A percentile compares a stretch with the other conserved stretches of the same genome.
Conservation (phyloP, 2,113 vertebrate genomes). For the Brachyhypopomus gauderio region DNA sequence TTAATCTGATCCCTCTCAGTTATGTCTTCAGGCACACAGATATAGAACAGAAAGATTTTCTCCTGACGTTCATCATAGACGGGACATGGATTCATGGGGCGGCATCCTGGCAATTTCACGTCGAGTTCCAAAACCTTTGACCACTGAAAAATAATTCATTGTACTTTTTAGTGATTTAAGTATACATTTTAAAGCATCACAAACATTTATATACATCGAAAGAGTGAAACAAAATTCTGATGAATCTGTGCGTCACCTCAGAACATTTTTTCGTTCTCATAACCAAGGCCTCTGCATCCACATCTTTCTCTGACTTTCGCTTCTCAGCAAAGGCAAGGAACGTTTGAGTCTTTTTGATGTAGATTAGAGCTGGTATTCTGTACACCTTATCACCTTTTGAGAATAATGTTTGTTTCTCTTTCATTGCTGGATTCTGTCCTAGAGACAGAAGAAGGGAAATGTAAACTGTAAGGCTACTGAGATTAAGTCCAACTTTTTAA, state of each 20-base stretch:
- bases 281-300: slow-evolving; percentile 80
- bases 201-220: background rate
- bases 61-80: slow-evolving; percentile 39
- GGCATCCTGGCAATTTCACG: slow-evolving; percentile 45
- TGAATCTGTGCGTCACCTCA: slow-evolving; percentile 69
- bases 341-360: slow-evolving; percentile 68
- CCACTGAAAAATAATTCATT: slow-evolving; percentile 64
- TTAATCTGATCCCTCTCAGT: slow-evolving; percentile 75
- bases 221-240: too few species aligned
- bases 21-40: slow-evolving; percentile 68
- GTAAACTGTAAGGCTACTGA: too few species aligned
- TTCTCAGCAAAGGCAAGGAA: slow-evolving; percentile 91
- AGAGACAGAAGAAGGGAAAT: background rate
- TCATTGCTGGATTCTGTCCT: too few species aligned
- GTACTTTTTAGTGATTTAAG: background rate
- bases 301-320: slow-evolving; percentile 74
- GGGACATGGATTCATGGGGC: slow-evolving; percentile 61
- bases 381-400: slow-evolving; percentile 77
- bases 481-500: too few species aligned
- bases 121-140: slow-evolving; percentile 61
- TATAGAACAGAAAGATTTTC: slow-evolving; percentile 78
- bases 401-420: slow-evolving; percentile 77
- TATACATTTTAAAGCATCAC: background rate
- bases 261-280: slow-evolving; percentile 81
- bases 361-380: slow-evolving; percentile 87